Evolutionary conservation across 2,888 invertebrate genomes (phyloP).

Genomic region (Lagria hirta): DNA sequence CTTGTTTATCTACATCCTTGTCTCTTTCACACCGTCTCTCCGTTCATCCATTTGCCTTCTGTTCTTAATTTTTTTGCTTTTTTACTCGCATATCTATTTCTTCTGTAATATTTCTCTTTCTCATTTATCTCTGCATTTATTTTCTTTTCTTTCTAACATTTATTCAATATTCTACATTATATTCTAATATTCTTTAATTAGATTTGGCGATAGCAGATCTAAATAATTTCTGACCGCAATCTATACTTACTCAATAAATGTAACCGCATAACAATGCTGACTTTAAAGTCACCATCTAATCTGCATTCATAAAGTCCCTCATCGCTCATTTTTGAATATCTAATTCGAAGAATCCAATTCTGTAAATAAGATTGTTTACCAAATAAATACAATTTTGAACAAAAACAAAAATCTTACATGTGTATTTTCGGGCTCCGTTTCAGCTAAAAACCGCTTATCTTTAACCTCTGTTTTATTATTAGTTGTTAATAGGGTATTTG

Average conservation of each 20-base stretch:
- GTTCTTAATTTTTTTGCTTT: too few relatives aligned
- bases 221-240: too few relatives aligned
- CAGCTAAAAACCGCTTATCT: constrained; percentile 6
- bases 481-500: constrained; percentile 2
- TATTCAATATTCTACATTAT: too few relatives aligned
- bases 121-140: too few relatives aligned
- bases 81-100: too few relatives aligned
- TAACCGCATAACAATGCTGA: constrained; percentile 65
- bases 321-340: constrained; percentile 12
- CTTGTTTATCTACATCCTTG: too few relatives aligned
- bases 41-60: too few relatives aligned
- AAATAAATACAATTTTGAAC: too few relatives aligned
- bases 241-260: constrained; percentile 67
- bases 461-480: constrained; percentile 9
- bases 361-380: constrained; percentile 7
- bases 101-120: too few relatives aligned
- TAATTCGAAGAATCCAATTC: constrained; percentile 12
- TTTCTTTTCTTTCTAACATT: too few relatives aligned
- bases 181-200: not conserved
- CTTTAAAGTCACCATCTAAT: constrained; percentile 66
- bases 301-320: constrained; percentile 67
- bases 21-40: too few relatives aligned
- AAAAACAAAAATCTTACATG: constrained; percentile 7
- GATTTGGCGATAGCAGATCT: not conserved
- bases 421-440: constrained; percentile 8